Percentiles rank a stretch among this genome's conserved stretches.
phyloP scores from a whole-genome alignment of 2,797 vertebrate species.

The Ataeniobius toweri region DNA sequence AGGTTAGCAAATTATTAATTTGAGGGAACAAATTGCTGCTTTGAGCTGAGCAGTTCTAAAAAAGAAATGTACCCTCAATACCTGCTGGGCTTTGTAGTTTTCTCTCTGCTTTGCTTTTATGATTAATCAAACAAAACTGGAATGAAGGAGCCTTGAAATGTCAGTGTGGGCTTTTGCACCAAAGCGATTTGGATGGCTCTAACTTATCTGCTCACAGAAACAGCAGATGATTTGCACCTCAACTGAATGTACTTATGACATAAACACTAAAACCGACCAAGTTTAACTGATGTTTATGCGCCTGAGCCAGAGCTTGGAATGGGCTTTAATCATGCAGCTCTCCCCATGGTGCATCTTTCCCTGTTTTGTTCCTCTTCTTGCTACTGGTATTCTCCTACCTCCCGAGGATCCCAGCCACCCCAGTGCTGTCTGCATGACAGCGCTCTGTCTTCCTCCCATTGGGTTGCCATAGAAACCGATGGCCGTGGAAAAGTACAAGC shows the following conservation, averaged over 20 bases:
- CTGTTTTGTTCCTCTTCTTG: constrained; percentile 2
- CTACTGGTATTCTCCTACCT: constrained; percentile 42
- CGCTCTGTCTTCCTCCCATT: constrained; percentile 57
- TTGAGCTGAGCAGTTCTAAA: constrained; percentile 5
- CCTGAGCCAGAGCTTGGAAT: background rate
- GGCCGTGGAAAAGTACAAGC: constrained; percentile 63
- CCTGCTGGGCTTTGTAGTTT: background rate
- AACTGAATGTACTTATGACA: background rate
- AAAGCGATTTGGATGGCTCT: background rate
- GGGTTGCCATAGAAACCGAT: constrained; percentile 67
- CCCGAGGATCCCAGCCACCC: constrained; percentile 36
- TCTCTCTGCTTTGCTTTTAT: background rate
- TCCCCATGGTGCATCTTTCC: background rate
- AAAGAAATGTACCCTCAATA: background rate
- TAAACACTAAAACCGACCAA: background rate
- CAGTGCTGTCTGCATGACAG: constrained; percentile 52
- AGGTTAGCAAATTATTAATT: constrained; percentile 8
- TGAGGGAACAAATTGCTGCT: constrained; percentile 20
- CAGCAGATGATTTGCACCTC: background rate
- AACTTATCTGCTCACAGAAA: background rate
- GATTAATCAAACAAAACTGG: background rate
- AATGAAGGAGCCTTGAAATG: background rate
- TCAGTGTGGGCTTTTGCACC: constrained; percentile 2
- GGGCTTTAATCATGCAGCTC: constrained; percentile 19
- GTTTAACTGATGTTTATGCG: background rate